A percentile compares a stretch with the other conserved stretches of the same genome.
phyloP scores from a whole-genome alignment of 2,113 vertebrate species.

The Ochotona curzoniae region DNA sequence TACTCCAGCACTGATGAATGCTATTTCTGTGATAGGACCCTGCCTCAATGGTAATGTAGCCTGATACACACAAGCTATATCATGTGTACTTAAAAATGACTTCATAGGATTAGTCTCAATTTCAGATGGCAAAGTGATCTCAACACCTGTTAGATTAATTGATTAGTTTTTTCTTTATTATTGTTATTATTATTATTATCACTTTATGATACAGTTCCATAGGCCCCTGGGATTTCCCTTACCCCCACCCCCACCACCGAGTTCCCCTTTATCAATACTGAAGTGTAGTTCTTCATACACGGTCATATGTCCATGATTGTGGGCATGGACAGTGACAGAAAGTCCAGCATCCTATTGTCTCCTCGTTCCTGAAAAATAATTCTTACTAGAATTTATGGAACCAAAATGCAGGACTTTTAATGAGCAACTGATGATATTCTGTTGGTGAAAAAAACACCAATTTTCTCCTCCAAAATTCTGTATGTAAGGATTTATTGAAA shows the following conservation, averaged over 20 bases:
- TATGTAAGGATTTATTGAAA: slow-evolving; percentile 57
- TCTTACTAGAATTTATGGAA: slow-evolving; percentile 40
- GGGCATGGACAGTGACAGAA: too few relatives aligned
- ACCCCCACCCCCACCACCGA: too few relatives aligned
- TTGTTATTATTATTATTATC: too few relatives aligned
- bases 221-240: too few relatives aligned
- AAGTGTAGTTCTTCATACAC: too few relatives aligned
- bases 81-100: slow-evolving; percentile 3
- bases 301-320: too few relatives aligned
- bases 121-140: slow-evolving; percentile 44
- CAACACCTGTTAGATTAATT: slow-evolving; percentile 18
- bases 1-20: neutral
- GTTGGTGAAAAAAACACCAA: neutral
- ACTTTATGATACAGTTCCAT: too few relatives aligned
- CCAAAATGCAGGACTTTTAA: slow-evolving; percentile 26
- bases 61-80: slow-evolving; percentile 9
- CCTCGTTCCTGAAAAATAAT: slow-evolving; percentile 53
- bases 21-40: slow-evolving; percentile 13
- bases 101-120: slow-evolving; percentile 37
- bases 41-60: slow-evolving; percentile 36
- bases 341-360: neutral
- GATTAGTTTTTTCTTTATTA: neutral
- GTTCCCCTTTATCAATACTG: too few relatives aligned
- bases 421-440: slow-evolving; percentile 40
- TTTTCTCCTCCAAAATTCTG: slow-evolving; percentile 7